A percentile compares a stretch with the other conserved stretches of the same genome.
Conservation (phyloP, 2,113 vertebrate genomes). For the Datnioides undecimradiatus region DNA sequence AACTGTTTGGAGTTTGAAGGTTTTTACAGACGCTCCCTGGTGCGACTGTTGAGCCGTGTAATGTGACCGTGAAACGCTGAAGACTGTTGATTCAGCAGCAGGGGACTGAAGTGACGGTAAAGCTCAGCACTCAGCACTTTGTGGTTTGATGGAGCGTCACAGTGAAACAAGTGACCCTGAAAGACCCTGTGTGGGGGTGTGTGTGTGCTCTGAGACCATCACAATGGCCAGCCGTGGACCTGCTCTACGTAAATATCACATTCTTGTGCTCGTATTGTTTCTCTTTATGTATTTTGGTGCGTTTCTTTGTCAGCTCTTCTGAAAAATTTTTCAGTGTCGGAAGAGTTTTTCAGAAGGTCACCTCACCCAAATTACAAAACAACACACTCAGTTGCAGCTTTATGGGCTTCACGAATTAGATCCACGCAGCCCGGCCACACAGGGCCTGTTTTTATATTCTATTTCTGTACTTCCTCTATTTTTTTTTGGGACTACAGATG, state of each 20-base stretch:
- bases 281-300: no score
- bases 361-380: background rate
- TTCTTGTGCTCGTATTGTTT: no score
- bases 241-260: background rate
- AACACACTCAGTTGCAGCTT: background rate
- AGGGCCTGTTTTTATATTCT: background rate
- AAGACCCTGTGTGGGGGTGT: background rate
- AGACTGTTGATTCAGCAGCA: background rate
- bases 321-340: background rate
- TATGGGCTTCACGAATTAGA: background rate
- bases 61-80: background rate
- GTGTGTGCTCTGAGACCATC: background rate
- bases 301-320: background rate
- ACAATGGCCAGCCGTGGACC: background rate
- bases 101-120: background rate
- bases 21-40: background rate
- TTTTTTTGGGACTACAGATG: no score
- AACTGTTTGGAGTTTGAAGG: no score
- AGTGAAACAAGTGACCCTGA: conserved; percentile 18
- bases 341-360: background rate
- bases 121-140: conserved; percentile 17
- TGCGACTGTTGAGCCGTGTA: background rate
- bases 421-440: background rate
- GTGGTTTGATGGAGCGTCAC: conserved; percentile 8
- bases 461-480: no score